Percentiles rank a stretch among this genome's conserved stretches.
These are phyloP conservation scores for Maniola jurtina DNA, from an alignment of 1,140 invertebrate genomes.

Conservation along the genomic window DNA sequence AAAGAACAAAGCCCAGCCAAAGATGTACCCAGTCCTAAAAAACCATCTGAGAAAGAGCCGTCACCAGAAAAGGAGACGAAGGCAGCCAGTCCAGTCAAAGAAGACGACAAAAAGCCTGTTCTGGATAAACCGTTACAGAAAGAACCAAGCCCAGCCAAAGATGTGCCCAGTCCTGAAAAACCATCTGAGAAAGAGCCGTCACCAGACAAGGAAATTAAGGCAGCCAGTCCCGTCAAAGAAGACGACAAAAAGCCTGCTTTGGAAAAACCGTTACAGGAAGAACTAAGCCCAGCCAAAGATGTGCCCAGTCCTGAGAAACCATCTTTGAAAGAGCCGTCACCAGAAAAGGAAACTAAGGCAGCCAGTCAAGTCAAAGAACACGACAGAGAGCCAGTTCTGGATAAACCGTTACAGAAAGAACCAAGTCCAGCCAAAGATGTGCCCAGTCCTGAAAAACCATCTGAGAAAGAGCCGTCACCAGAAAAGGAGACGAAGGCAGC, in stretches of 20 bases:
- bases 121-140: slow-evolving; percentile 12
- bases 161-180: background rate
- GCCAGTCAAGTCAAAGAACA: slow-evolving; percentile 3
- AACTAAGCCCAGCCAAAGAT: no score
- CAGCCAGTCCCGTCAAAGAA: background rate
- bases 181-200: background rate
- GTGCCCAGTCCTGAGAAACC: background rate
- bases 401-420: slow-evolving; percentile 23
- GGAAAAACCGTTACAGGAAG: slow-evolving; percentile 11
- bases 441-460: slow-evolving; percentile 6
- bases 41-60: background rate
- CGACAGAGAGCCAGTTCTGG: background rate
- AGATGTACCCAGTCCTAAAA: background rate
- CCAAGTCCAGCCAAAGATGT: no score
- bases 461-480: slow-evolving; percentile 2
- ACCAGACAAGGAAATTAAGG: background rate
- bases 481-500: slow-evolving; percentile 13
- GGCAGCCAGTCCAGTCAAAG: slow-evolving; percentile 11
- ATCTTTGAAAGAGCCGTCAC: background rate
- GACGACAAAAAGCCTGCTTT: background rate
- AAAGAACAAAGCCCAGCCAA: background rate
- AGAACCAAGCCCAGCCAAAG: slow-evolving; percentile 10
- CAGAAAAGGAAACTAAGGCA: slow-evolving; percentile 1
- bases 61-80: slow-evolving; percentile 15
- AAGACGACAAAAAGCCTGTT: background rate